phyloP scores from a whole-genome alignment of 2,888 invertebrate genomes.

The Xiphydria camelus region DNA sequence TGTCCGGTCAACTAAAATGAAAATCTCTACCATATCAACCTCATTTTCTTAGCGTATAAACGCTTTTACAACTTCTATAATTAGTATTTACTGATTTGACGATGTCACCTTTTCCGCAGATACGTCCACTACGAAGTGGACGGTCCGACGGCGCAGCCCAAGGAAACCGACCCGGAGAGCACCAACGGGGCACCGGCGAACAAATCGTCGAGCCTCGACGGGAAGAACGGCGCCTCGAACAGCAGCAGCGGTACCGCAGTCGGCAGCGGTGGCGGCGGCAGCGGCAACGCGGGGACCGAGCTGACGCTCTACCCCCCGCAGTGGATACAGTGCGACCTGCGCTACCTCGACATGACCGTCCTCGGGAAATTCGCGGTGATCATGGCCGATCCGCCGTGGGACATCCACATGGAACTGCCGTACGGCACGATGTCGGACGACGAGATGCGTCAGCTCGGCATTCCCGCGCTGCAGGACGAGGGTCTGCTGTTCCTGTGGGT shows the following conservation, averaged over 20 bases:
- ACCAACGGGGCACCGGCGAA: slow-evolving; percentile 16
- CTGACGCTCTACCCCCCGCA: slow-evolving; percentile 83
- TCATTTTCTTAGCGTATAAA: too few relatives aligned
- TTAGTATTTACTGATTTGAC: too few relatives aligned
- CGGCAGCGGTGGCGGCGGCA: slow-evolving; percentile 40
- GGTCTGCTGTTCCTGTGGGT: slow-evolving; percentile 98
- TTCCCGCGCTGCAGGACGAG: slow-evolving; percentile 92
- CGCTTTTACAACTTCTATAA: too few relatives aligned
- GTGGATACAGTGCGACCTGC: slow-evolving; percentile 96
- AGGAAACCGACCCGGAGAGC: slow-evolving; percentile 45
- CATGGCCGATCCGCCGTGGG: slow-evolving; percentile 99
- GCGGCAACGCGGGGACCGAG: slow-evolving; percentile 60
- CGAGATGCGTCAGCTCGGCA: slow-evolving; percentile 94
- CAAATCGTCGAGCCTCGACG: slow-evolving; percentile 27
- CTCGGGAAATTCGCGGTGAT: slow-evolving; percentile 96
- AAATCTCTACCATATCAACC: too few relatives aligned
- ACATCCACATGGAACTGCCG: slow-evolving; percentile 98
- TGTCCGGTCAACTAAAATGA: too few relatives aligned
- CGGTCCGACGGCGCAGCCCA: slow-evolving; percentile 64
- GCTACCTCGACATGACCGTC: slow-evolving; percentile 88
- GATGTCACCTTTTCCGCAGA: too few relatives aligned
- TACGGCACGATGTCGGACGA: slow-evolving; percentile 99
- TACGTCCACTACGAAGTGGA: slow-evolving; percentile 98
- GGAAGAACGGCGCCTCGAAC: slow-evolving; percentile 24
- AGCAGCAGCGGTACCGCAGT: slow-evolving; percentile 28